Percentiles rank a stretch among this genome's conserved stretches.
Conservation (phyloP, 64 coral and sea anemone genomes). For the Platygyra sinensis region DNA sequence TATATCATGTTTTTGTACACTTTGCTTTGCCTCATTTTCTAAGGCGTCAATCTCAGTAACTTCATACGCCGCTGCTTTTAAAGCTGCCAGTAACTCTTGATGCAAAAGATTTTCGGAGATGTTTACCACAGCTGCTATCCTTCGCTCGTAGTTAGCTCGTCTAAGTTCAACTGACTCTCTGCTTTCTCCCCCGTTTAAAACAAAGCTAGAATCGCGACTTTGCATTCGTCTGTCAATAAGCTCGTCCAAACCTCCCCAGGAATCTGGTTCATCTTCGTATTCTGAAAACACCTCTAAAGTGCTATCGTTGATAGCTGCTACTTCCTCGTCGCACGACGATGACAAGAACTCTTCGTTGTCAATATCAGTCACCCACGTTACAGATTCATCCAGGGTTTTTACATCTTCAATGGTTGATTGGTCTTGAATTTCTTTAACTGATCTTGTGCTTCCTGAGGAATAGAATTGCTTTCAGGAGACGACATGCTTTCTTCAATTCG, state of each 20-base stretch:
- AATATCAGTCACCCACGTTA: neutral
- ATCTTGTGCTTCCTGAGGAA: neutral
- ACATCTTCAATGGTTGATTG: neutral
- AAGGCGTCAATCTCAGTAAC: too few relatives aligned
- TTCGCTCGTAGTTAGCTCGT: neutral
- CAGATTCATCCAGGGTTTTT: neutral
- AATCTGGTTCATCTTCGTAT: neutral
- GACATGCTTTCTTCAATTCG: neutral
- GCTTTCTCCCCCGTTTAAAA: neutral
- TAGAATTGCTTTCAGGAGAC: too few relatives aligned
- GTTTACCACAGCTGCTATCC: constrained; percentile 12
- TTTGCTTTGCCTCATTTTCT: too few relatives aligned
- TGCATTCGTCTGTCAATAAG: neutral
- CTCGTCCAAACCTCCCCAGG: neutral
- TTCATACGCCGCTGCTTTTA: neutral
- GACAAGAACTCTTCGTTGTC: too few relatives aligned
- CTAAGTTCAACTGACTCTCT: too few relatives aligned
- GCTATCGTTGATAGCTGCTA: neutral
- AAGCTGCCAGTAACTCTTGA: neutral
- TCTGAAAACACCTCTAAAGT: neutral
- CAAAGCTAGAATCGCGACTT: neutral
- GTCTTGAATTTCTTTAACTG: neutral
- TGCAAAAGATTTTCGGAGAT: neutral
- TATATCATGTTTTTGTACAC: too few relatives aligned
- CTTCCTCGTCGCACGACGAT: neutral